Evolutionary conservation across 37 sponge, comb jelly and placozoan species (phyloP), one percentile per base, ranked within the genome.

Genomic region (Haliclona indistincta): DNA sequence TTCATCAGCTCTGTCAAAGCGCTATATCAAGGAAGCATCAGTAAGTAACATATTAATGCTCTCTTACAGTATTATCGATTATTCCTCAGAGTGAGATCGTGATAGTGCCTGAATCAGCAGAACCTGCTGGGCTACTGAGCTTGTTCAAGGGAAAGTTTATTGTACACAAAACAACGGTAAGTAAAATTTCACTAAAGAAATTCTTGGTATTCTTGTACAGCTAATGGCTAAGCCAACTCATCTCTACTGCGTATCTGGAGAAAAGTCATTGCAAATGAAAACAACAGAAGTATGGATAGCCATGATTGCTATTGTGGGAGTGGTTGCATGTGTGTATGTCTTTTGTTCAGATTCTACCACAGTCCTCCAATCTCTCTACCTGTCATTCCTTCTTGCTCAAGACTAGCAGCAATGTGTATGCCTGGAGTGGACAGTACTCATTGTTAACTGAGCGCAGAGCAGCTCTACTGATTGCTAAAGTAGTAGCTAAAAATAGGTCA

Each of bases 131-230:
- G 65, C 78, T 81, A 26, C 77, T 90, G 17, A 74, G 71, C 64
- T 15, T 90, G 26, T 90, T 84, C 78, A 84, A 84, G 54, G 91
- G 86, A 40, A 84, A 84, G 32, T 70, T 70, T 67, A 63, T 90
- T 8, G 58, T 90, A 7, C 81, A 81, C 45, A 71, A 78, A 29
- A 38, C 68, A 0, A 3, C 75, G 20, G 47, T 63, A 35, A 0
- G 39, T 38, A n/a, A 19, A 40, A 10, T 60, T 8, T 60, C 26
- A 22, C n/a, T 60, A n/a, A n/a, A 60, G n/a, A n/a, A n/a, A n/a
- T n/a, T n/a, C n/a, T n/a, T n/a, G n/a, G n/a, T n/a, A n/a, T n/a
- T n/a, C n/a, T n/a, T n/a, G 37, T 19, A 49, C n/a, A n/a, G n/a
- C n/a, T n/a, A n/a, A n/a, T n/a, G n/a, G n/a, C n/a, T n/a, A 26